Conservation (phyloP, 2,888 invertebrate species). For the Bedellia somnulentella region DNA sequence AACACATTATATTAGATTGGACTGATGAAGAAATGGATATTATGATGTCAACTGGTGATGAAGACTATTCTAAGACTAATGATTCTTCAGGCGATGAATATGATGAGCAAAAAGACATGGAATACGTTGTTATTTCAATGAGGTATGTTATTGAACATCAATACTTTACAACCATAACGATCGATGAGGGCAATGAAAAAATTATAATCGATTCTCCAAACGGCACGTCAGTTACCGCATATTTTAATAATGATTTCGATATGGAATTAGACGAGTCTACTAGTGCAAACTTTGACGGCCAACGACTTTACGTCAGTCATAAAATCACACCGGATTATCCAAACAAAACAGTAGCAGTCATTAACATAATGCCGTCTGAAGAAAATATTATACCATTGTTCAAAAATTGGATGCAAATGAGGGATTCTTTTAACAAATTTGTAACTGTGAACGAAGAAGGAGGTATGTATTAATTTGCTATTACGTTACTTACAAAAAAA, state of each 20-base stretch:
- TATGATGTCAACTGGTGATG: too few relatives aligned
- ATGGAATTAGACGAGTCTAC: constrained; percentile 30
- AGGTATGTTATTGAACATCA: constrained; percentile 44
- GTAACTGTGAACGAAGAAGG: constrained; percentile 36
- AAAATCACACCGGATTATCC: too few relatives aligned
- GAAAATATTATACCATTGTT: too few relatives aligned
- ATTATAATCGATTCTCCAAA: constrained; percentile 37
- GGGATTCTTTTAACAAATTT: constrained; percentile 34
- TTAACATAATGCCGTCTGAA: too few relatives aligned
- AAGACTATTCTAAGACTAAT: too few relatives aligned
- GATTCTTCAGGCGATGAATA: too few relatives aligned
- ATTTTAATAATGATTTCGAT: constrained; percentile 24
- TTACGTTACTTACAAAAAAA: too few relatives aligned
- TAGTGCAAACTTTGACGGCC: constrained; percentile 29
- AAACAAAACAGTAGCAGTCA: too few relatives aligned
- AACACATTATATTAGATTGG: constrained; percentile 42
- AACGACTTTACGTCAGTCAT: too few relatives aligned
- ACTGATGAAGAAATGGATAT: constrained; percentile 34
- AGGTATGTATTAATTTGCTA: too few relatives aligned
- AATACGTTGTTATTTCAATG: too few relatives aligned
- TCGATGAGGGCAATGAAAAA: constrained; percentile 29
- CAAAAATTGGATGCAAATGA: constrained; percentile 31
- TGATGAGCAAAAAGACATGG: constrained; percentile 39
- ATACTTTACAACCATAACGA: constrained; percentile 51
- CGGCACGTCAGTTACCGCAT: constrained; percentile 21